Evolutionary conservation across 53 echinoderm and acorn worm genomes (phyloP).

Genomic region (Hippasteria phrygiana): DNA sequence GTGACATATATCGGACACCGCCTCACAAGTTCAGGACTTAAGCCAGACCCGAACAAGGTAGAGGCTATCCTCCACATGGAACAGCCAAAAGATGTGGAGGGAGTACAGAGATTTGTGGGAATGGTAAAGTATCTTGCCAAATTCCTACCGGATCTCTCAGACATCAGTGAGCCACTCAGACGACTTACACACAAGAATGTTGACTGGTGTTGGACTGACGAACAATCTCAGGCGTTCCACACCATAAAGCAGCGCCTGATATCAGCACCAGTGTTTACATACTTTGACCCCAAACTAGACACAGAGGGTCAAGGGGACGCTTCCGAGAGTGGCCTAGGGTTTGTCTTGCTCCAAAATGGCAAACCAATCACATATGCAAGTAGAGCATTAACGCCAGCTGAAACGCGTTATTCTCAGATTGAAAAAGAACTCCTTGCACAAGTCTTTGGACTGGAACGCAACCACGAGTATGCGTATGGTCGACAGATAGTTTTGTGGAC

Average conservation of each 20-base stretch:
- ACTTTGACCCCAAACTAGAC: slow-evolving; percentile 56
- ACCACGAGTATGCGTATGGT: slow-evolving; percentile 72
- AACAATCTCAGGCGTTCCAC: slow-evolving; percentile 63
- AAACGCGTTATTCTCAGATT: slow-evolving; percentile 76
- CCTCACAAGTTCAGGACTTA: slow-evolving; percentile 50
- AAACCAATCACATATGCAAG: slow-evolving; percentile 77
- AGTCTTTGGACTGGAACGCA: slow-evolving; percentile 72
- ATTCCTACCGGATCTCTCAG: slow-evolving; percentile 76
- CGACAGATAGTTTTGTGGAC: slow-evolving; percentile 63
- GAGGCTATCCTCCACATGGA: slow-evolving; percentile 65
- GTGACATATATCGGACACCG: slow-evolving; percentile 67
- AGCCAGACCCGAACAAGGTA: slow-evolving; percentile 69
- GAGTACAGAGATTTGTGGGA: slow-evolving; percentile 69
- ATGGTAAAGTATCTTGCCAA: slow-evolving; percentile 78
- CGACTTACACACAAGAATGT: slow-evolving; percentile 73
- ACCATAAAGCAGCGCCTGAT: slow-evolving; percentile 68
- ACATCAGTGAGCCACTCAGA: slow-evolving; percentile 69
- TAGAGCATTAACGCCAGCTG: slow-evolving; percentile 67
- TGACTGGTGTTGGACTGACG: slow-evolving; percentile 65
- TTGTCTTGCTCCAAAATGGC: slow-evolving; percentile 72
- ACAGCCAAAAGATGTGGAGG: slow-evolving; percentile 65
- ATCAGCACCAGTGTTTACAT: slow-evolving; percentile 59
- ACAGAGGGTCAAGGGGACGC: slow-evolving; percentile 86
- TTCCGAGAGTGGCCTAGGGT: slow-evolving; percentile 77
- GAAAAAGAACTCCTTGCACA: slow-evolving; percentile 84